Conservation (phyloP, 1,140 invertebrate genomes). For the Akabosia matsudoensis region DNA sequence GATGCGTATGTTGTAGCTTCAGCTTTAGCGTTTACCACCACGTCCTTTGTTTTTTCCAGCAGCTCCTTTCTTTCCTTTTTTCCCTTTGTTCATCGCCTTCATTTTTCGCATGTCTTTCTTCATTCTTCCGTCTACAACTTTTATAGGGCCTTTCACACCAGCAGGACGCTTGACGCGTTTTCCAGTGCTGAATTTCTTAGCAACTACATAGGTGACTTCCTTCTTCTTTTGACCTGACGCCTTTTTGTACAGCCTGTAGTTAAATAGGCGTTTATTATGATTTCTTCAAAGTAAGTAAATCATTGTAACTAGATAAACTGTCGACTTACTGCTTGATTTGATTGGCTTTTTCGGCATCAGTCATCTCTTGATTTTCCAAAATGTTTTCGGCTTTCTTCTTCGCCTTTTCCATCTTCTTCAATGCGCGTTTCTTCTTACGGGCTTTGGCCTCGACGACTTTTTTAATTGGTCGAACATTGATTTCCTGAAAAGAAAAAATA, state of each 20-base stretch:
- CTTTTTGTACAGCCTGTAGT: constrained; percentile 83
- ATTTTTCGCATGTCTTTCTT: constrained; percentile 83
- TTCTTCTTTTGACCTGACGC: constrained; percentile 77
- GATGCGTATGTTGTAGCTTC: background rate
- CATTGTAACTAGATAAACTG: constrained; percentile 29
- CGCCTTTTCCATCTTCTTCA: constrained; percentile 83
- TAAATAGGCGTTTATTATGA: constrained; percentile 25
- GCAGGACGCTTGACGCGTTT: constrained; percentile 73
- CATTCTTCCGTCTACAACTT: constrained; percentile 90
- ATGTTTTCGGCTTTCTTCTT: constrained; percentile 92
- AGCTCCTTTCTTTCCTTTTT: constrained; percentile 53
- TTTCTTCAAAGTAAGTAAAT: constrained; percentile 15
- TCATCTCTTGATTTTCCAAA: constrained; percentile 84
- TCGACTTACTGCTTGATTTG: constrained; percentile 78
- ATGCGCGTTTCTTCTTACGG: constrained; percentile 86
- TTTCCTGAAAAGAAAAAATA: constrained; percentile 64
- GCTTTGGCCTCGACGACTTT: constrained; percentile 98
- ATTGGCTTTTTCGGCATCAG: constrained; percentile 83
- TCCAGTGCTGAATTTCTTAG: constrained; percentile 79
- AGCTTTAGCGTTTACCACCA: background rate
- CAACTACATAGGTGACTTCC: constrained; percentile 89
- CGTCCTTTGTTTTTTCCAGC: constrained; percentile 7
- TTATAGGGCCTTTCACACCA: constrained; percentile 87
- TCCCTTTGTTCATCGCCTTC: constrained; percentile 62
- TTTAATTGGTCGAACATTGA: constrained; percentile 92